These are phyloP conservation scores for Tipula unca DNA, from an alignment of 2,888 invertebrate genomes.

Conservation along the genomic window DNA sequence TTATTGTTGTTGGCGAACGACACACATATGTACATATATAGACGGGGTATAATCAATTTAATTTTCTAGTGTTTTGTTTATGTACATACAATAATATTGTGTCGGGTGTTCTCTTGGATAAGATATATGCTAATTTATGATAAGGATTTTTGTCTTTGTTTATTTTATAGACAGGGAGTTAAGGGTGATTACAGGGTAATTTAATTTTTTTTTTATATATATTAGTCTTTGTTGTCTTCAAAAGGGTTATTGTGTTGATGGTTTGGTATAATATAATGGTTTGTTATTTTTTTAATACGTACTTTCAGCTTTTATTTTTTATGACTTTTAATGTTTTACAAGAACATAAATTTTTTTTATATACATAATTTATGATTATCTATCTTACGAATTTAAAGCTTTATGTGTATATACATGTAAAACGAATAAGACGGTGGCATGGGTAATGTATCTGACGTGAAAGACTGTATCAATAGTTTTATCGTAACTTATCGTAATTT, in stretches of 20 bases:
- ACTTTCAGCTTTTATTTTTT: not conserved
- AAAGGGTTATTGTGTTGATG: not conserved
- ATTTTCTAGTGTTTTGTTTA: not conserved
- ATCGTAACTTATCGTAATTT: no score
- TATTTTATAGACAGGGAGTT: not conserved
- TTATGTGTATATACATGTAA: no score
- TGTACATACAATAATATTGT: not conserved
- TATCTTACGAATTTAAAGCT: no score
- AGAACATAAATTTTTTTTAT: conserved; percentile 1
- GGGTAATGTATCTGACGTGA: no score
- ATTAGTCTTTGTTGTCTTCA: not conserved
- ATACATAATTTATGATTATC: not conserved
- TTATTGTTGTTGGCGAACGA: not conserved
- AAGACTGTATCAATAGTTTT: no score
- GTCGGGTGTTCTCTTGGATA: not conserved
- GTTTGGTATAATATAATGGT: not conserved
- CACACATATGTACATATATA: no score
- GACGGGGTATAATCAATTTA: not conserved
- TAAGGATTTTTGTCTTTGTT: conserved; percentile 17
- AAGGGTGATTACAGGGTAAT: conserved; percentile 18
- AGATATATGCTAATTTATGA: conserved; percentile 18
- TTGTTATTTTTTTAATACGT: not conserved
- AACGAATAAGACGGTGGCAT: no score
- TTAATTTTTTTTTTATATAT: not conserved
- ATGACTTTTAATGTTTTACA: conserved; percentile 1